Percentiles rank a stretch among this genome's conserved stretches.
Conservation (phyloP, 2,888 invertebrate genomes). For the Meiosimyza platycephala region DNA sequence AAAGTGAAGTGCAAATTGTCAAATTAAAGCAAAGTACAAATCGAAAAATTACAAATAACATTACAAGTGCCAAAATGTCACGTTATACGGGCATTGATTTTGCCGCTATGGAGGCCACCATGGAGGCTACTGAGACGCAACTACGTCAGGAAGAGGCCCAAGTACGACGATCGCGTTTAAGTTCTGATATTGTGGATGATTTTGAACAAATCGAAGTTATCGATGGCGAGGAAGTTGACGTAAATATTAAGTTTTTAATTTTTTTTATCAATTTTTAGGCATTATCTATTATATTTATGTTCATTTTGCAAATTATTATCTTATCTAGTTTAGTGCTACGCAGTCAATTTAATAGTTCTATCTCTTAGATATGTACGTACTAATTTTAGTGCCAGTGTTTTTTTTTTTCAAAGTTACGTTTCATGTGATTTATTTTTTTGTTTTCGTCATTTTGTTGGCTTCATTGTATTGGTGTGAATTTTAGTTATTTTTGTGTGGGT, state of each 20-base stretch:
- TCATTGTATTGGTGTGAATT: slow-evolving; percentile 3
- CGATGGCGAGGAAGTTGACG: slow-evolving; percentile 57
- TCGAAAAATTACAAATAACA: neutral
- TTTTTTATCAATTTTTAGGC: slow-evolving; percentile 33
- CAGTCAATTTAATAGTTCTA: too few species aligned
- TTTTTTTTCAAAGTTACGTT: too few species aligned
- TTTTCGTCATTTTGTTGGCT: neutral
- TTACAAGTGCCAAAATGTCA: slow-evolving; percentile 10
- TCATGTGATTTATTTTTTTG: slow-evolving; percentile 2
- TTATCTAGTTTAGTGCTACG: slow-evolving; percentile 1
- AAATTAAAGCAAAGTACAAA: neutral
- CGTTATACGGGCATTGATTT: slow-evolving; percentile 56
- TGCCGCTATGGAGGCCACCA: slow-evolving; percentile 58
- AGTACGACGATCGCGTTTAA: slow-evolving; percentile 9
- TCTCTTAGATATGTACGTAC: too few species aligned
- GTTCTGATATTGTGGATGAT: slow-evolving; percentile 40
- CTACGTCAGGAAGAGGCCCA: slow-evolving; percentile 16
- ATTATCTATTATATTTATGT: slow-evolving; percentile 21
- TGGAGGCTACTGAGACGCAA: slow-evolving; percentile 47
- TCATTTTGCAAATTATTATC: neutral
- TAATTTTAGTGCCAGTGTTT: too few species aligned
- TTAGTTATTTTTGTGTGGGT: neutral
- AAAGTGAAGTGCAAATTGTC: slow-evolving; percentile 26
- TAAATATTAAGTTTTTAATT: slow-evolving; percentile 47
- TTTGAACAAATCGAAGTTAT: slow-evolving; percentile 60